Evolutionary conservation across 2,113 vertebrate species (phyloP).

Genomic region (Cinclus cinclus): DNA sequence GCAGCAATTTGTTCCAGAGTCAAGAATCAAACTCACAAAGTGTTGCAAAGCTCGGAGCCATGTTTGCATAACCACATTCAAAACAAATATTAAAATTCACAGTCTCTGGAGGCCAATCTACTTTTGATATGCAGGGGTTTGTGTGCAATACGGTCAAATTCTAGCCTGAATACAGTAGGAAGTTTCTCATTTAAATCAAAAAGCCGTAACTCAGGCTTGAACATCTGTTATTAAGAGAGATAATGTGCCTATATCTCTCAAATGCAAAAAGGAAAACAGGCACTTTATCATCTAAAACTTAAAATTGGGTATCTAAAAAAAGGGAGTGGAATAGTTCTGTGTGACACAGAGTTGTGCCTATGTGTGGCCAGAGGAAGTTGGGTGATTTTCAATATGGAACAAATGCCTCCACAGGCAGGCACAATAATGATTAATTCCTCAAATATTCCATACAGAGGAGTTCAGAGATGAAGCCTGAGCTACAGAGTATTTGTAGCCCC

Average conservation of each 20-base stretch:
- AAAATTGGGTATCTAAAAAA: neutral
- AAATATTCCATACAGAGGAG: neutral
- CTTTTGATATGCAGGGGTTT: neutral
- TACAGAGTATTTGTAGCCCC: neutral
- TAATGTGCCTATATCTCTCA: neutral
- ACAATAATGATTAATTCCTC: neutral
- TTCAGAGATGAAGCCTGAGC: neutral
- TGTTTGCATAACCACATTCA: constrained; percentile 2
- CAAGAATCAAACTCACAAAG: constrained; percentile 48
- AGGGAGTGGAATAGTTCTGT: neutral
- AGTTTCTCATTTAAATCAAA: neutral
- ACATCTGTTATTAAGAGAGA: neutral
- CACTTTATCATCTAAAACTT: neutral
- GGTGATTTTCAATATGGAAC: neutral
- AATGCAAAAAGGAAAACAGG: neutral
- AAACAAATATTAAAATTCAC: constrained; percentile 51
- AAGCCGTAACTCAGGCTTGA: neutral
- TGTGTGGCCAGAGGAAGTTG: neutral
- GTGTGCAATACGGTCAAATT: neutral
- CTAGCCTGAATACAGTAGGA: neutral
- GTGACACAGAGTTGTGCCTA: neutral
- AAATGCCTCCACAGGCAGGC: neutral
- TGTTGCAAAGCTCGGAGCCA: constrained; percentile 14
- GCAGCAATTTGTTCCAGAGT: constrained; percentile 52
- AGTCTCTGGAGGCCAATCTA: constrained; percentile 11